phyloP scores from a whole-genome alignment of 2,888 invertebrate species.

The Plutella xylostella region DNA sequence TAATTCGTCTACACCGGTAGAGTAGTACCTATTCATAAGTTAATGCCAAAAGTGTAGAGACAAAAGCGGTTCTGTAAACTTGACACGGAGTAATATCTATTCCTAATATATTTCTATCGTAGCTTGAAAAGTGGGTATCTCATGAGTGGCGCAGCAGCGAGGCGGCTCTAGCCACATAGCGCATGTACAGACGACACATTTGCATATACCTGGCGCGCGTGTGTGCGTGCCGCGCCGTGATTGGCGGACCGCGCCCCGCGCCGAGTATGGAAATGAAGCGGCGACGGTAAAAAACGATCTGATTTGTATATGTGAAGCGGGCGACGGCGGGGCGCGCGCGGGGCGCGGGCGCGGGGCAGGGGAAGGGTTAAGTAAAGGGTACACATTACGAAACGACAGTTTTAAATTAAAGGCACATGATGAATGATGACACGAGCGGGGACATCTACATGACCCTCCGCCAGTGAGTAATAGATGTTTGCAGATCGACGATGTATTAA shows the following conservation, averaged over 20 bases:
- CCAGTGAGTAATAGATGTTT: too few relatives aligned
- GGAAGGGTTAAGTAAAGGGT: constrained; percentile 12
- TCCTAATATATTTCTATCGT: too few relatives aligned
- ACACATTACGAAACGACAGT: constrained; percentile 28
- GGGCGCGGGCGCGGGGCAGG: neutral
- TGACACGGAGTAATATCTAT: too few relatives aligned
- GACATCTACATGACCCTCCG: too few relatives aligned
- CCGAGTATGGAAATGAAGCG: constrained; percentile 21
- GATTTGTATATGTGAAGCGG: constrained; percentile 20
- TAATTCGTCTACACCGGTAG: too few relatives aligned
- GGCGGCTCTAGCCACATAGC: too few relatives aligned
- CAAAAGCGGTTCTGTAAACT: too few relatives aligned
- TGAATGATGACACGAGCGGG: constrained; percentile 29
- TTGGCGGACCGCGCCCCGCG: constrained; percentile 30
- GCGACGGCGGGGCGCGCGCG: constrained; percentile 19
- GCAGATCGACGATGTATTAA: too few relatives aligned
- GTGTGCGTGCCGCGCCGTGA: constrained; percentile 22
- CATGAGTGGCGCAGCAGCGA: too few relatives aligned
- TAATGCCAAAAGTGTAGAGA: too few relatives aligned
- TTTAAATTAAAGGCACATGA: constrained; percentile 49
- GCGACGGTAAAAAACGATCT: constrained; percentile 25
- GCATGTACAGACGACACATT: neutral
- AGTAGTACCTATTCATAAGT: too few relatives aligned
- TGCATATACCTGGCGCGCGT: neutral
- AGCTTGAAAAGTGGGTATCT: too few relatives aligned